phyloP scores from a whole-genome alignment of 2,888 invertebrate genomes.

The Pammene aurita region DNA sequence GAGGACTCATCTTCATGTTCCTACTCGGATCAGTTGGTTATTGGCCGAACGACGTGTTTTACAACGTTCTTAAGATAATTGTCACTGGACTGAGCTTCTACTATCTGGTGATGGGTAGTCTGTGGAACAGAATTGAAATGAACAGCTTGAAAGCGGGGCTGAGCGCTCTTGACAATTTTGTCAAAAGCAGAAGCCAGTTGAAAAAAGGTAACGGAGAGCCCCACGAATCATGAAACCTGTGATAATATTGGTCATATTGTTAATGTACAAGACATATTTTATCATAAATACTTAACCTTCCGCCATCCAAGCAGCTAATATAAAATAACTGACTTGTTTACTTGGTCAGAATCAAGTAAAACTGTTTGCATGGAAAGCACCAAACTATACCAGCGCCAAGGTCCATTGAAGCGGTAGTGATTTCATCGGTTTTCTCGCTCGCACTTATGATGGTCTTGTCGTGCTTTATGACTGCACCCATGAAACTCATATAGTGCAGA shows the following conservation, averaged over 20 bases:
- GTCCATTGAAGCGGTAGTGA: no score
- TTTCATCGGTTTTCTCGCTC: no score
- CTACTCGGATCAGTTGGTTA: slow-evolving; percentile 78
- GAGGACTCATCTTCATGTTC: slow-evolving; percentile 78
- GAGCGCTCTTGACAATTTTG: slow-evolving; percentile 86
- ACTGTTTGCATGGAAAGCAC: no score
- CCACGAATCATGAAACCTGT: not conserved
- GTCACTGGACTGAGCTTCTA: slow-evolving; percentile 87
- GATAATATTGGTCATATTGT: not conserved
- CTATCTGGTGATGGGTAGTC: slow-evolving; percentile 88
- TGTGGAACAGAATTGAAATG: slow-evolving; percentile 92
- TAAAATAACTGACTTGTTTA: no score
- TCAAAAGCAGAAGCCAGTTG: slow-evolving; percentile 52
- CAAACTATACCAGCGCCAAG: no score
- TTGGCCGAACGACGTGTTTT: slow-evolving; percentile 77
- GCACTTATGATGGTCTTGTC: no score
- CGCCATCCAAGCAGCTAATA: no score
- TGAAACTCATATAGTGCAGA: no score
- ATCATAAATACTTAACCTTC: no score
- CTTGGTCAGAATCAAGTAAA: no score
- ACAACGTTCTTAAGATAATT: slow-evolving; percentile 84
- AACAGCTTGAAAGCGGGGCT: slow-evolving; percentile 91
- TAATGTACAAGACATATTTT: not conserved
- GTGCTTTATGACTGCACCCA: no score
- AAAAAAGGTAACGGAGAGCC: slow-evolving; percentile 20